phyloP scores from a whole-genome alignment of 2,113 vertebrate species.

The Rattus rattus region DNA sequence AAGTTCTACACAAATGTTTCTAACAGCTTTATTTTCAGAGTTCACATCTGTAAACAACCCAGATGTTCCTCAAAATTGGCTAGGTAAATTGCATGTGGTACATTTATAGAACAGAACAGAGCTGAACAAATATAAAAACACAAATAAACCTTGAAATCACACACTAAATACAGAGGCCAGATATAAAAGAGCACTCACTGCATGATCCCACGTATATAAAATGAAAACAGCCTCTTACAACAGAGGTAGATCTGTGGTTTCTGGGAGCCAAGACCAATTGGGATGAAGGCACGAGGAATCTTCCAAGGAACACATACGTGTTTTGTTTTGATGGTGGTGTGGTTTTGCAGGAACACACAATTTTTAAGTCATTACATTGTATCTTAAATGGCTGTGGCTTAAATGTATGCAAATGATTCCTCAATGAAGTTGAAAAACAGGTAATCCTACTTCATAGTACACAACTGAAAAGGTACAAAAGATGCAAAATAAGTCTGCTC shows the following conservation, averaged over 20 bases:
- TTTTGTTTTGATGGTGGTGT: background rate
- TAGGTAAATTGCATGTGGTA: constrained; percentile 29
- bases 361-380: background rate
- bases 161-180: background rate
- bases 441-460: background rate
- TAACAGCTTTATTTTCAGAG: background rate
- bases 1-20: background rate
- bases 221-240: background rate
- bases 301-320: background rate
- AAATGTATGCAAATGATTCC: background rate
- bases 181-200: background rate
- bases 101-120: background rate
- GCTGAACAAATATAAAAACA: background rate
- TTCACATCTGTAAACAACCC: constrained; percentile 37
- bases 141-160: constrained; percentile 37
- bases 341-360: background rate
- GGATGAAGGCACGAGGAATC: background rate
- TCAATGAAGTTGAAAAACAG: constrained; percentile 9
- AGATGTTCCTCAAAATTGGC: constrained; percentile 3
- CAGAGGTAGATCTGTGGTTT: background rate
- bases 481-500: background rate
- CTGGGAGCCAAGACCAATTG: background rate
- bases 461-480: constrained; percentile 20
- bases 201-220: background rate
- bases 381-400: constrained; percentile 26